These are phyloP conservation scores for Odiellus spinosus DNA, from an alignment of 2,888 invertebrate species.

Conservation along the genomic window DNA sequence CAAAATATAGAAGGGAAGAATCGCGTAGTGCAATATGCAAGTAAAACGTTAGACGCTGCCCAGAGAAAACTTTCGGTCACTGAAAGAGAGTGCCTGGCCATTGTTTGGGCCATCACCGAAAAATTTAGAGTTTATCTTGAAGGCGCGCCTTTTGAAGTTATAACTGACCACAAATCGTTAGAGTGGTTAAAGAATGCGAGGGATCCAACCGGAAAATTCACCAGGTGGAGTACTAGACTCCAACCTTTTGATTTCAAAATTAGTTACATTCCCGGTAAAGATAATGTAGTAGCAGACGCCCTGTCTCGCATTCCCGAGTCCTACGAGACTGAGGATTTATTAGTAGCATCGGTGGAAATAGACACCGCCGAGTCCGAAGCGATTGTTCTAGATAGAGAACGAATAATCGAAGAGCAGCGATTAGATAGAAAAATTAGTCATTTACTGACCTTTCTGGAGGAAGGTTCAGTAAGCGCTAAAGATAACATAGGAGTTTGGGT, in stretches of 20 bases:
- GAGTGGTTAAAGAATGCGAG: conserved; percentile 32
- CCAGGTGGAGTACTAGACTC: conserved; percentile 32
- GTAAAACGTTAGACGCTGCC: background rate
- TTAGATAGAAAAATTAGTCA: no score
- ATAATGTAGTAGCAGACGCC: conserved; percentile 29
- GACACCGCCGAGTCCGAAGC: no score
- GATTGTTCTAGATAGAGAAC: no score
- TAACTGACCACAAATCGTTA: conserved; percentile 34
- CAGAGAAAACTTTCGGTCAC: conserved; percentile 28
- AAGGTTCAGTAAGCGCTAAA: no score
- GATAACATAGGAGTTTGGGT: no score
- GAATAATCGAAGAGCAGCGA: no score
- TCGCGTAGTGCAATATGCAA: conserved; percentile 19
- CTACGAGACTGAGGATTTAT: no score
- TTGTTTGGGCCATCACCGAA: conserved; percentile 27
- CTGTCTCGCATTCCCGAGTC: conserved; percentile 24
- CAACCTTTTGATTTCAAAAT: conserved; percentile 29
- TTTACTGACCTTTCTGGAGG: no score
- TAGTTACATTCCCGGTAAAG: conserved; percentile 28
- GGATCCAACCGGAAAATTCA: conserved; percentile 30
- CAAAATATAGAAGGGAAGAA: conserved; percentile 18
- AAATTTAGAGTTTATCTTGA: conserved; percentile 32
- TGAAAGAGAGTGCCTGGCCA: conserved; percentile 30
- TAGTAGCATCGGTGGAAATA: no score
- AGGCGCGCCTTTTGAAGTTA: conserved; percentile 25